These are phyloP conservation scores for Luperina testacea DNA, from an alignment of 2,888 invertebrate species.

Conservation along the genomic window DNA sequence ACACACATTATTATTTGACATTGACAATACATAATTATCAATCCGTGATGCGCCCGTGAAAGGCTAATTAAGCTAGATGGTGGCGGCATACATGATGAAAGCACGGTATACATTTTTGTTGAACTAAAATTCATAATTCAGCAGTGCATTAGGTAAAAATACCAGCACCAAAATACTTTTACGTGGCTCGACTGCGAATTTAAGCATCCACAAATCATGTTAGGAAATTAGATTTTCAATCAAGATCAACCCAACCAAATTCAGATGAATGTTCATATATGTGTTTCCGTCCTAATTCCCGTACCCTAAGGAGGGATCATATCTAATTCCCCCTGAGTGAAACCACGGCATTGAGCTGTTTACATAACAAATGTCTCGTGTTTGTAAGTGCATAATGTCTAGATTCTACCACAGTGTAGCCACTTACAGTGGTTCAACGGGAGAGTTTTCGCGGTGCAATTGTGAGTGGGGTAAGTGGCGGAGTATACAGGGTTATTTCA, in stretches of 20 bases:
- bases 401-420: conserved; percentile 6
- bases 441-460: not conserved
- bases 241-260: conserved; percentile 56
- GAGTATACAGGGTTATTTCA: not conserved
- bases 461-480: too few species aligned
- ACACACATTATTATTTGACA: too few species aligned
- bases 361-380: conserved; percentile 46
- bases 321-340: conserved; percentile 52
- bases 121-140: not conserved
- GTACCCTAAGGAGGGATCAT: conserved; percentile 43
- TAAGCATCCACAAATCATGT: conserved; percentile 49
- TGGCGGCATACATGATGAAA: not conserved
- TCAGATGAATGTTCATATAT: conserved; percentile 49
- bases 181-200: conserved; percentile 20
- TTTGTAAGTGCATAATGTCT: conserved; percentile 45
- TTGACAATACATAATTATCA: too few species aligned
- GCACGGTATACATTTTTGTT: not conserved
- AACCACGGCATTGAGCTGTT: conserved; percentile 50
- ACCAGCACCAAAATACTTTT: not conserved
- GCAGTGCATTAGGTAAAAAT: not conserved
- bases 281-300: conserved; percentile 47
- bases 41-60: too few species aligned
- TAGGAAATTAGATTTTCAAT: conserved; percentile 58
- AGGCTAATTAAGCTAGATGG: too few species aligned
- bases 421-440: not conserved